Conservation (phyloP, 2,888 invertebrate genomes). For the Chouioia cunea region DNA sequence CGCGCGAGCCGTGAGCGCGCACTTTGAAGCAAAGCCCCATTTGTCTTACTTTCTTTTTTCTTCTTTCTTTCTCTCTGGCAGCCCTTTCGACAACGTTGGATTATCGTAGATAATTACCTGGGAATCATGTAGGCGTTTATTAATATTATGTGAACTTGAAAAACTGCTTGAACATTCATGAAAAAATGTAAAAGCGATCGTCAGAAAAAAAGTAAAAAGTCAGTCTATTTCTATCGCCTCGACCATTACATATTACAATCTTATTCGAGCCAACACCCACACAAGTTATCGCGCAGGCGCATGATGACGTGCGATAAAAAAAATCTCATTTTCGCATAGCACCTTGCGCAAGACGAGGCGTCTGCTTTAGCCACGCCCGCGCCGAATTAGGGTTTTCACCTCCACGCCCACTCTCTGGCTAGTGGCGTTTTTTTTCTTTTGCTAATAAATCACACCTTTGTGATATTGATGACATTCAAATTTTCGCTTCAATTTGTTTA, state of each 20-base stretch:
- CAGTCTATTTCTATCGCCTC: too few relatives aligned
- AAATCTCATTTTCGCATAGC: slow-evolving; percentile 44
- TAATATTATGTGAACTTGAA: background rate
- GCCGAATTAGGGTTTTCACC: slow-evolving; percentile 62
- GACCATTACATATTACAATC: too few relatives aligned
- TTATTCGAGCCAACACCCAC: too few relatives aligned
- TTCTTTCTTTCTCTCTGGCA: background rate
- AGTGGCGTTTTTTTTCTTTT: slow-evolving; percentile 3
- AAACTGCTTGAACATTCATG: too few relatives aligned
- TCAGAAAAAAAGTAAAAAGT: too few relatives aligned
- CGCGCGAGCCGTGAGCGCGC: background rate
- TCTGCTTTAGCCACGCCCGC: slow-evolving; percentile 55
- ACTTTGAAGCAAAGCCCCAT: slow-evolving; percentile 12
- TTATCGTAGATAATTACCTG: slow-evolving; percentile 3
- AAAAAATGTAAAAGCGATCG: too few relatives aligned
- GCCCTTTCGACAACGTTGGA: slow-evolving; percentile 15
- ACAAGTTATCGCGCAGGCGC: background rate
- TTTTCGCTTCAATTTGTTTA: too few relatives aligned
- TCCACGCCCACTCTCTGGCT: slow-evolving; percentile 55
- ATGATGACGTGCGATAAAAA: slow-evolving; percentile 41
- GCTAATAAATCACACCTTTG: slow-evolving; percentile 12
- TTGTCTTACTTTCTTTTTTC: slow-evolving; percentile 6
- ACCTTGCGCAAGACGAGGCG: slow-evolving; percentile 16
- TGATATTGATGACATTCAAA: too few relatives aligned
- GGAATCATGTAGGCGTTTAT: slow-evolving; percentile 9